Evolutionary conservation across 2,888 invertebrate genomes (phyloP).

Genomic region (Trichogramma dendrolimi): DNA sequence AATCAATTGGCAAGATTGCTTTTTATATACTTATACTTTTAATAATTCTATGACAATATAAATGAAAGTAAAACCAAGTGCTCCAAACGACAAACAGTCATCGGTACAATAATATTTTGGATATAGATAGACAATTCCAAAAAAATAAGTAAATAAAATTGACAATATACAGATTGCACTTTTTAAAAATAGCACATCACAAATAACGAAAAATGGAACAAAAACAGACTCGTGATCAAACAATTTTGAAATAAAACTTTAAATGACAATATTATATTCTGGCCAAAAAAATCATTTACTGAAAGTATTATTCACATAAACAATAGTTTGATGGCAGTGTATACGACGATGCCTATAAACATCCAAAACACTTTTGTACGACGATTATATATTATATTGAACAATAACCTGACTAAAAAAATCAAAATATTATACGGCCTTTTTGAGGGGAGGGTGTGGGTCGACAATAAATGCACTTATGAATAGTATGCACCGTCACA

Average conservation of each 20-base stretch:
- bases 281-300: no score
- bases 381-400: not conserved
- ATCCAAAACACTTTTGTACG: no score
- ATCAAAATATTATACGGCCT: conserved; percentile 9
- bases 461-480: conserved; percentile 25
- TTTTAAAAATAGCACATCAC: conserved; percentile 30
- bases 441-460: not conserved
- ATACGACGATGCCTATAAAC: no score
- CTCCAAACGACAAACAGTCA: no score
- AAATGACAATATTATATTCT: no score
- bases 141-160: not conserved
- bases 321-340: no score
- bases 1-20: no score
- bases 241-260: no score
- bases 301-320: no score
- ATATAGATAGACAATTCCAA: no score
- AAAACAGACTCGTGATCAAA: conserved; percentile 3
- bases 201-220: conserved; percentile 11
- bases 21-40: no score
- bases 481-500: conserved; percentile 15
- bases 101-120: no score
- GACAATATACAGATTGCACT: conserved; percentile 27
- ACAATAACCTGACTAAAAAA: not conserved
- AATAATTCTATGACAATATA: not conserved
- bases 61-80: not conserved